Base-by-base conservation (phyloP, 2,113 vertebrate species). In the Hystrix cristata region DNA sequence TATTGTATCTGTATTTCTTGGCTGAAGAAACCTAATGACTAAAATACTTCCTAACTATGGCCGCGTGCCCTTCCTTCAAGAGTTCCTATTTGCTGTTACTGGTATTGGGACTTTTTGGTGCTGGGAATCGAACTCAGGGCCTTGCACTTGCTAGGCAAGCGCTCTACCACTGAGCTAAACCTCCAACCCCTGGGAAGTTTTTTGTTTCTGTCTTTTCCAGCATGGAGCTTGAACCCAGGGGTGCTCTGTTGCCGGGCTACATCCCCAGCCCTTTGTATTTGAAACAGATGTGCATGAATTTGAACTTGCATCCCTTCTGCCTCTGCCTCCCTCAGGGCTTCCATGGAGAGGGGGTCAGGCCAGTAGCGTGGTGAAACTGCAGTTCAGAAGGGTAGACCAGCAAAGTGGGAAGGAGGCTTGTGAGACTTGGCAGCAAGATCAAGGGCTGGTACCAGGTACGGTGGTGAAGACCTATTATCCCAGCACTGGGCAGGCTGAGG, bases 1-100 rank as follows among this genome's bases (percentile, higher is more conserved):
- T 90, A 55, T 1, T 64, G 13, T 59, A 83, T 48, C 29, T 96
- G 43, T 91, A 95, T 96, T 94, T 90, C 88, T 95, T 90, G 62
- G 62, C 60, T 76, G 57, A 93, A 74, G 87, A 43, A 95, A 95
- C 51, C 59, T 48, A 69, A 0, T 81, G 81, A 92, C 71, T 94
- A 87, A 87, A 87, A 59, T 62, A 23, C 55, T 82, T 95, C 67
- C 55, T 48, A 64, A 59, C 21, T 82, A 5, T 46, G 87, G 38
- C 71, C 83, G 83, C 59, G 38, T 38, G 5, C 13, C 11, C 18
- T 78, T 96, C n/a, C 90, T 76, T 78, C 55, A n/a, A 23, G 34
- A 87, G 34, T 69, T 95, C 57, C 38, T 38, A 11, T 87, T 95
- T 81, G 86, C 31, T 86, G 43, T 71, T 64, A 34, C 38, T 82